A percentile compares a stretch with the other conserved stretches of the same genome.
phyloP scores from a whole-genome alignment of 1,140 invertebrate species.

The Phymastichus coffea region DNA sequence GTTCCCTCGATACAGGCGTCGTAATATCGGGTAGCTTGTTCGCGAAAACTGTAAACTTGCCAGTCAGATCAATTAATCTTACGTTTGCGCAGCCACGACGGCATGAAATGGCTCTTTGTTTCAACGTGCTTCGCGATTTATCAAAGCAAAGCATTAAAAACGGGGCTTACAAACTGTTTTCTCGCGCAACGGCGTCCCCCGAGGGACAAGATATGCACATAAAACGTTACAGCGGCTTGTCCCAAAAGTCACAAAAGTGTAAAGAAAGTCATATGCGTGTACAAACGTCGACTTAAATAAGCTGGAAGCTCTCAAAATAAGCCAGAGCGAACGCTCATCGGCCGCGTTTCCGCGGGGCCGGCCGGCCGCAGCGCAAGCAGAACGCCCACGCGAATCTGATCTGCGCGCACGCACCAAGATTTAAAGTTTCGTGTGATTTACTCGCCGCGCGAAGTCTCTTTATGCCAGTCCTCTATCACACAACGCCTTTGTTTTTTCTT shows the following conservation, averaged over 20 bases:
- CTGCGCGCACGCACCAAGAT: too few species aligned
- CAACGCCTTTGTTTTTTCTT: too few species aligned
- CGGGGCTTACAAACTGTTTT: background rate
- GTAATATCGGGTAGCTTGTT: too few species aligned
- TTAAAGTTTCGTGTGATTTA: background rate
- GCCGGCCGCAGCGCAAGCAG: background rate
- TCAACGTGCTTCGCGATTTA: too few species aligned
- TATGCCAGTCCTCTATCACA: too few species aligned
- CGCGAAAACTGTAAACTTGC: background rate
- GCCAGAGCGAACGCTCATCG: constrained; percentile 8
- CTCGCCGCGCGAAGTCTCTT: too few species aligned
- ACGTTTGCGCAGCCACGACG: too few species aligned
- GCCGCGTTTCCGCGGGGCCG: background rate
- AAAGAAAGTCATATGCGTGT: constrained; percentile 13
- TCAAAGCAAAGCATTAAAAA: constrained; percentile 5
- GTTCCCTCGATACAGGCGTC: too few species aligned
- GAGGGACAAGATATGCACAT: constrained; percentile 2
- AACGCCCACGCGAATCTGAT: background rate
- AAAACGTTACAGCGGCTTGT: constrained; percentile 18
- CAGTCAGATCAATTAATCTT: background rate
- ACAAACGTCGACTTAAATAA: constrained; percentile 28
- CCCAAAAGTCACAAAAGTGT: constrained; percentile 20
- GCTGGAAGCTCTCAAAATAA: constrained; percentile 29
- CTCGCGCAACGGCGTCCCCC: too few species aligned
- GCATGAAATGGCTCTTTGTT: too few species aligned